Evolutionary conservation across 2,888 invertebrate genomes (phyloP), one percentile per base, ranked within the genome.

Genomic region (Anoncus sp.): DNA sequence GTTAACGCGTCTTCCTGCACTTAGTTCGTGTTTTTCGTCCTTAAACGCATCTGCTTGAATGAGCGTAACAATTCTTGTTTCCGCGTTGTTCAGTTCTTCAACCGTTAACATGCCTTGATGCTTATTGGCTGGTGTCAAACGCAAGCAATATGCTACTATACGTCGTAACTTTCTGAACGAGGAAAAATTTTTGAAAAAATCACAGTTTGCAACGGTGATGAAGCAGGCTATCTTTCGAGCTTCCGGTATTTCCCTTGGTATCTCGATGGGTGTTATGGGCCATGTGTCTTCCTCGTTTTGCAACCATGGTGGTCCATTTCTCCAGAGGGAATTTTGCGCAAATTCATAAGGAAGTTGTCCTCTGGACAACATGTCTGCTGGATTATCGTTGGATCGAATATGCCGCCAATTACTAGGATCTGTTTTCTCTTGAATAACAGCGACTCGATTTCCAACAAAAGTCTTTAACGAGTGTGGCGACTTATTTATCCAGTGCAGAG

Each of bases 381-480:
- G 83, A 43, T 83, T 83, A 2, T 78, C 76, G 10, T 53, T n/a
- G 0, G 80, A 70, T 1, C 69, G 59, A 0, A 82, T 67, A 16
- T 82, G 77, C 1, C 20, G 35, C 82, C 81, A 82, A 7, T 20
- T 20, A 0, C 45, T 43, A 0, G 69, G 3, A 5, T 49, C n/a
- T 0, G 76, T 76, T 1, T 47, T 20, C 3, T 65, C 49, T 31
- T 79, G 81, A 24, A 83, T 81, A 24, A 77, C 75, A 2, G 77
- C 47, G 5, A 83, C 80, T n/a, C 80, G 47, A 55, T 83, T 80
- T 1, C 69, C 75, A 3, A 77, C 80, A 24, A 80, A 83, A 3
- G 74, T 76, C 10, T 79, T 77, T 0, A 57, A 6, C 6, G 6
- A 24, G 22, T 81, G 67, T 2, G 77, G 63, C 5, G 43, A 35